Conservation (phyloP, 2,888 invertebrate genomes). For the Papilio gigon region DNA sequence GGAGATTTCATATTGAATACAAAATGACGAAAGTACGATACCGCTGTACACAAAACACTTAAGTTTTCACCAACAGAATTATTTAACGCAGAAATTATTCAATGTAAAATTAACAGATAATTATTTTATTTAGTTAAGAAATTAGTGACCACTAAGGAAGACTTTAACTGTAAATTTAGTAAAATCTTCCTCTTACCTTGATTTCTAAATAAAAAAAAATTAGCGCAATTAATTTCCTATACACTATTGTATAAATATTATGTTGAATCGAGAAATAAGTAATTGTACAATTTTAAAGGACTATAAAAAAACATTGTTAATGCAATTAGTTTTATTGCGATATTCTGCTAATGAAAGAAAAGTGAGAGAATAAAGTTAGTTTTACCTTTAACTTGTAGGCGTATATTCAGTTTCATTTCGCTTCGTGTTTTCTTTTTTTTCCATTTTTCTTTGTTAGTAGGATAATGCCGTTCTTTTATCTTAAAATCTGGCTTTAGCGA, state of each 20-base stretch:
- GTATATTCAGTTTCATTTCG: conserved; percentile 13
- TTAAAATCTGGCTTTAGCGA: conserved; percentile 29
- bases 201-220: too few relatives aligned
- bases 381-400: conserved; percentile 6
- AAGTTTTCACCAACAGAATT: background rate
- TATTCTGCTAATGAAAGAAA: background rate
- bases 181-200: too few relatives aligned
- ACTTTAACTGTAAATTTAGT: too few relatives aligned
- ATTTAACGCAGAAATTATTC: too few relatives aligned
- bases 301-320: background rate
- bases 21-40: background rate
- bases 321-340: background rate
- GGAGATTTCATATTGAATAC: conserved; percentile 1
- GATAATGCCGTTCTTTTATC: conserved; percentile 33
- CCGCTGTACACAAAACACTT: too few relatives aligned
- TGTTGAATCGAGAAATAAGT: background rate
- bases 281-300: background rate
- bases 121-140: too few relatives aligned
- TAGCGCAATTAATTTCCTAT: too few relatives aligned
- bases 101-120: too few relatives aligned
- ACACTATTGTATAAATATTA: too few relatives aligned
- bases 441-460: conserved; percentile 28
- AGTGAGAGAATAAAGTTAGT: conserved; percentile 10
- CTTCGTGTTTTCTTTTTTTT: conserved; percentile 15
- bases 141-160: too few relatives aligned